Evolutionary conservation across 2,888 invertebrate genomes (phyloP).

Genomic region (Thyatira batis): DNA sequence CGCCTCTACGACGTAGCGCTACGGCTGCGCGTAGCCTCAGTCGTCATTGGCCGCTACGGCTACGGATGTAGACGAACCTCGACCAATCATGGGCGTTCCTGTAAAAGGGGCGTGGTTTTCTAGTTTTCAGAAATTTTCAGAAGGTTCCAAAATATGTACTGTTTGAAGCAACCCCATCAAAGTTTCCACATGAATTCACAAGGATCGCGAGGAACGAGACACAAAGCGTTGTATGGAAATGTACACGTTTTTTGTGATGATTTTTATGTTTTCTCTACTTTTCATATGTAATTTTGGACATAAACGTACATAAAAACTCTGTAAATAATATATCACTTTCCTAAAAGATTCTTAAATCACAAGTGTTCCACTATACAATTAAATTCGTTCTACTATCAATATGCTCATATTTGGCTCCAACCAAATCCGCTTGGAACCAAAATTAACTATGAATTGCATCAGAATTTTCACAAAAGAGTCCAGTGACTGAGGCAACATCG

Average conservation of each 20-base stretch:
- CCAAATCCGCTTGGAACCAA: too few relatives aligned
- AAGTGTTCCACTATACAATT: neutral
- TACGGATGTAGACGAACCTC: conserved; percentile 58
- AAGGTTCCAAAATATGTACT: conserved; percentile 56
- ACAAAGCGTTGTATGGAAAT: conserved; percentile 16
- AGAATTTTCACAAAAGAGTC: too few relatives aligned
- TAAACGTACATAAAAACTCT: neutral
- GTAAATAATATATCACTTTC: too few relatives aligned
- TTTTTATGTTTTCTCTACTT: neutral
- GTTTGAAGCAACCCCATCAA: conserved; percentile 49
- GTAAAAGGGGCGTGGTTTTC: conserved; percentile 74
- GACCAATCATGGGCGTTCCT: conserved; percentile 62
- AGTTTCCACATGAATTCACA: conserved; percentile 49
- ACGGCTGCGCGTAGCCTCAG: conserved; percentile 75
- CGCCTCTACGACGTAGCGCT: conserved; percentile 56
- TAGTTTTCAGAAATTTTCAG: conserved; percentile 79
- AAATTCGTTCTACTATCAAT: too few relatives aligned
- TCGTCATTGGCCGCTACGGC: conserved; percentile 64
- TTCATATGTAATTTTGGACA: neutral
- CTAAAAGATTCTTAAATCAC: too few relatives aligned
- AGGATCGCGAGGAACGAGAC: conserved; percentile 18
- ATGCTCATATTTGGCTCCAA: too few relatives aligned
- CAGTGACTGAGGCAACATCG: too few relatives aligned
- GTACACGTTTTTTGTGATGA: neutral
- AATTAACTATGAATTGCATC: too few relatives aligned